phyloP scores from a whole-genome alignment of 2,113 vertebrate species.

The Orthonyx spaldingii region DNA sequence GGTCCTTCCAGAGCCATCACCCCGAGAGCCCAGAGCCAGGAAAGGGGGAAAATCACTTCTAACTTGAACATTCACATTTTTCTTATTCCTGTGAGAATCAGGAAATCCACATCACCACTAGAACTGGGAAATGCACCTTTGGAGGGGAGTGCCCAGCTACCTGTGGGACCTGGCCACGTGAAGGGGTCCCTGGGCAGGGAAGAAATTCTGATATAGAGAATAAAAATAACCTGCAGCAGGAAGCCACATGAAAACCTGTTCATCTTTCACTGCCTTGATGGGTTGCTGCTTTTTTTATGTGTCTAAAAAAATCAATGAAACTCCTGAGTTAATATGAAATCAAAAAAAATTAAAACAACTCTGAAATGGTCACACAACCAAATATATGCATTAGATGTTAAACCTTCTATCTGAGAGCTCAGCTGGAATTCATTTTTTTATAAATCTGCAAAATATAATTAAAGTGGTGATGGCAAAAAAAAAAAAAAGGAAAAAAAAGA shows the following conservation, averaged over 20 bases:
- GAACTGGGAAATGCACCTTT: neutral
- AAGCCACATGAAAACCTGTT: neutral
- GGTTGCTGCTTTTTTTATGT: rapidly evolving
- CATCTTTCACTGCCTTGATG: neutral
- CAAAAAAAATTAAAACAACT: neutral
- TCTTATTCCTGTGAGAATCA: neutral
- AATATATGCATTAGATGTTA: neutral
- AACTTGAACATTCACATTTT: neutral
- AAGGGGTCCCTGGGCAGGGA: neutral
- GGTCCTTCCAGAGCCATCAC: neutral
- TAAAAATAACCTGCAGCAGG: neutral
- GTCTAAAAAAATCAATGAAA: neutral
- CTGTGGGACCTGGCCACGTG: neutral
- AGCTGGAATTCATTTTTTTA: neutral
- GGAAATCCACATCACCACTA: neutral
- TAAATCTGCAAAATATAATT: conserved; percentile 50
- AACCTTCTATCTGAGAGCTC: conserved; percentile 19
- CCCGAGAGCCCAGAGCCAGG: neutral
- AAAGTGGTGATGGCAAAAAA: conserved; percentile 3
- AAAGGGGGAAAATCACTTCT: neutral
- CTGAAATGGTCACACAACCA: neutral
- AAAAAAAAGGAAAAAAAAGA: neutral
- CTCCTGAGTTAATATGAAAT: neutral
- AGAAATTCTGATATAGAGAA: neutral
- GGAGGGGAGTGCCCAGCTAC: neutral